A percentile compares a stretch with the other conserved stretches of the same genome.
Evolutionary conservation across 2,888 invertebrate genomes (phyloP).

Genomic region (Phalera bucephala): DNA sequence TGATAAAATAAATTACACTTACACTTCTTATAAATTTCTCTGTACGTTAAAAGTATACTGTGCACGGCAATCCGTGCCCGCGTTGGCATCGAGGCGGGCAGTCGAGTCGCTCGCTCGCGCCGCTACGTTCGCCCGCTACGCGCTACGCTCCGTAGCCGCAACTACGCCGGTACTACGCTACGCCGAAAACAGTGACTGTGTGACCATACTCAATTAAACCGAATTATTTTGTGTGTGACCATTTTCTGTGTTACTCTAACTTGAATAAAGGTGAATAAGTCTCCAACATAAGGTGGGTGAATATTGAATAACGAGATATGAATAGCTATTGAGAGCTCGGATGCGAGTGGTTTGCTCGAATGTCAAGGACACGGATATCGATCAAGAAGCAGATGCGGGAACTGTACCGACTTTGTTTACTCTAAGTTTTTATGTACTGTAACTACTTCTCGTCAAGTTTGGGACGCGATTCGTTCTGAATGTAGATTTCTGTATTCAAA

Average conservation of each 20-base stretch:
- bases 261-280: constrained; percentile 32
- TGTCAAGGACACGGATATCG: constrained; percentile 79
- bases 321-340: constrained; percentile 46
- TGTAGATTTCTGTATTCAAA: not conserved
- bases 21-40: too few relatives aligned
- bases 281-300: constrained; percentile 57
- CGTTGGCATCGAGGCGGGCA: constrained; percentile 60
- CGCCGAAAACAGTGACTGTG: constrained; percentile 53
- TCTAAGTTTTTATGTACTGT: constrained; percentile 13
- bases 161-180: constrained; percentile 55
- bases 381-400: constrained; percentile 52
- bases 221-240: constrained; percentile 45
- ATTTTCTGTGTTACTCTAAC: constrained; percentile 34
- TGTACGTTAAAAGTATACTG: too few relatives aligned
- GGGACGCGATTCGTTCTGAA: constrained; percentile 5
- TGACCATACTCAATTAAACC: constrained; percentile 38
- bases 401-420: constrained; percentile 22
- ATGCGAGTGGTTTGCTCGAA: constrained; percentile 49
- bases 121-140: constrained; percentile 68
- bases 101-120: constrained; percentile 64
- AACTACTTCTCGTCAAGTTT: constrained; percentile 19
- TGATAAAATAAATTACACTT: too few relatives aligned
- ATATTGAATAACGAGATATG: constrained; percentile 54
- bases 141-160: constrained; percentile 61
- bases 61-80: constrained; percentile 59